phyloP scores from a whole-genome alignment of 1,140 invertebrate genomes.

The Ladona fulva region DNA sequence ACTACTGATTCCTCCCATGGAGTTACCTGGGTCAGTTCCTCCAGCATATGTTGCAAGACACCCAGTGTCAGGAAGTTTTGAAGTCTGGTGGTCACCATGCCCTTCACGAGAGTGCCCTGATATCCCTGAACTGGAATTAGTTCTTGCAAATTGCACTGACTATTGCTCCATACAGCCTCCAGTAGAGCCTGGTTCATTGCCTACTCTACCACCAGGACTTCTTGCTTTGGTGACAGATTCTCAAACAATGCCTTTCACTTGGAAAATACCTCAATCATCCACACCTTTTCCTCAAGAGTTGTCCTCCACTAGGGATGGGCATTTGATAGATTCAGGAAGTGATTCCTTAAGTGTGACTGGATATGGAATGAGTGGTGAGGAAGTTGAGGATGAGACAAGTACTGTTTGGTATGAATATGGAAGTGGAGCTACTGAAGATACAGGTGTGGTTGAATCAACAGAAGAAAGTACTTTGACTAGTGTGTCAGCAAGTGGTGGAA shows the following conservation, averaged over 20 bases:
- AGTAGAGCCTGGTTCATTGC: background rate
- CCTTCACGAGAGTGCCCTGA: slow-evolving; percentile 63
- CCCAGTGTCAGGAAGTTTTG: slow-evolving; percentile 52
- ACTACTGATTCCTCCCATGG: slow-evolving; percentile 60
- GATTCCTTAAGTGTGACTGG: background rate
- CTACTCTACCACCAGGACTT: background rate
- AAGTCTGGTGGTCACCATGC: slow-evolving; percentile 71
- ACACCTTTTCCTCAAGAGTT: background rate
- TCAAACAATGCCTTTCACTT: background rate
- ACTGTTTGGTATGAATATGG: background rate
- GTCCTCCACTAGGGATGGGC: too few species aligned
- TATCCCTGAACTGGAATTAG: slow-evolving; percentile 57
- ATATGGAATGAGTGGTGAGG: background rate
- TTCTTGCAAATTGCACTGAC: slow-evolving; percentile 56
- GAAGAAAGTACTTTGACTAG: background rate
- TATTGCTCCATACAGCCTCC: slow-evolving; percentile 41
- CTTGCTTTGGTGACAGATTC: background rate
- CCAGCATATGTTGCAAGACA: slow-evolving; percentile 60
- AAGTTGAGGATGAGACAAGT: background rate
- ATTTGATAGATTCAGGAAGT: too few species aligned
- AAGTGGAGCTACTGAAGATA: background rate
- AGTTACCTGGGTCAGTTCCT: slow-evolving; percentile 58
- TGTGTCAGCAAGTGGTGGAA: background rate
- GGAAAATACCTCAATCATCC: background rate
- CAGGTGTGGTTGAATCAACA: background rate